Evolutionary conservation across 92 coral and sea anemone species (phyloP), one percentile per base, ranked within the genome.

Genomic region (Porites evermanni): DNA sequence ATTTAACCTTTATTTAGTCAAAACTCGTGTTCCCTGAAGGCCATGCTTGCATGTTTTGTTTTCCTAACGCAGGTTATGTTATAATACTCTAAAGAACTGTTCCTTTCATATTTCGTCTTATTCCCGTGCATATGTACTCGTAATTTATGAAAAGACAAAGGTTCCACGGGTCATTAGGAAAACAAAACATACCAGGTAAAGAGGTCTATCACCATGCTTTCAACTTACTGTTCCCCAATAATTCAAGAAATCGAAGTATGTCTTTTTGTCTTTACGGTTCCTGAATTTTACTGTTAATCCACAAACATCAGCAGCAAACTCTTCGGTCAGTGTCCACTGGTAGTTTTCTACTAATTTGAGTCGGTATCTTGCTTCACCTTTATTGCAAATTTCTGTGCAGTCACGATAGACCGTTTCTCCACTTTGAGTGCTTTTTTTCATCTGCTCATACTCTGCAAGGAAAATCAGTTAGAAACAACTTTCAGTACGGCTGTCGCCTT

Each of bases 161-260:
- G 47, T 3, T 29, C 47, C 0, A 38, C 0, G 6, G 47, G 47
- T 38, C 47, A 38, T 38, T 38, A 38, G 47, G 47, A 38, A 38
- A 38, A 38, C 47, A 38, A 38, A 38, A 4, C 47, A 38, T 38
- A 38, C 47, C 5, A 38, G 47, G 6, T 38, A 4, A 38, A 38
- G 47, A 38, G 47, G 6, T 38, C 47, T 38, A 38, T 38, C 6
- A 38, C 47, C 47, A 38, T 38, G 47, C 47, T 38, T 38, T 38
- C 47, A 38, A 53, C 81, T 56, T 38, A 77, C 81, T 18, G 81
- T 77, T 59, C 81, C 81, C 81, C 81, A 77, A 24, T 19, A 23
- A 11, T 77, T 59, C 52, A 77, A 50, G 11, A 77, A 77, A 17
- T 77, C 20, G 8, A 24, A 77, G 70, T 77, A 77, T 59, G 12